Evolutionary conservation across 1,140 invertebrate genomes (phyloP).

Genomic region (Arion vulgaris): DNA sequence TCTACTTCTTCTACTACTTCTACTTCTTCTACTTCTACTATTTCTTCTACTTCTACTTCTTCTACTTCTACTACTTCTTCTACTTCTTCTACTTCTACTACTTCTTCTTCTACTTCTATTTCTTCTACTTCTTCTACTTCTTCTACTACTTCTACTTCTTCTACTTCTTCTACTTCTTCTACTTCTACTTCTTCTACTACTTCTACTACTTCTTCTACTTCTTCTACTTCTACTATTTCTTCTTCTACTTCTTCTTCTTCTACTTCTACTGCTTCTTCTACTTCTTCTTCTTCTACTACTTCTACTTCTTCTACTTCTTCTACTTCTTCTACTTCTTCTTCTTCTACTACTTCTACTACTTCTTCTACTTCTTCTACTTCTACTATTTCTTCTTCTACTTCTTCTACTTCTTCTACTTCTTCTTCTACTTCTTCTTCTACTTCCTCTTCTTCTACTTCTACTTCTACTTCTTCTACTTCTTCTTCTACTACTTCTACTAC

Average conservation of each 20-base stretch:
- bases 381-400: not conserved
- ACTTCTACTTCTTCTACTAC: conserved; percentile 21
- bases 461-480: too few relatives aligned
- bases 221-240: conserved; percentile 8
- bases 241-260: not conserved
- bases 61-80: conserved; percentile 7
- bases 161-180: conserved; percentile 41
- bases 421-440: conserved; percentile 4
- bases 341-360: not conserved
- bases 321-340: not conserved
- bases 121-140: conserved; percentile 38
- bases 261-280: conserved; percentile 18
- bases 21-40: conserved; percentile 29
- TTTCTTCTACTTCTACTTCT: not conserved
- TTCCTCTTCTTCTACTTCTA: not conserved
- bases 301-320: not conserved
- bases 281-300: not conserved
- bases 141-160: conserved; percentile 41
- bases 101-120: conserved; percentile 37
- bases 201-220: not conserved
- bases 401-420: not conserved
- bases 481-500: not conserved
- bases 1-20: conserved; percentile 30
- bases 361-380: not conserved
- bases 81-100: conserved; percentile 36